Conservation (phyloP, 2,113 vertebrate genomes). For the Oncorhynchus mykiss region DNA sequence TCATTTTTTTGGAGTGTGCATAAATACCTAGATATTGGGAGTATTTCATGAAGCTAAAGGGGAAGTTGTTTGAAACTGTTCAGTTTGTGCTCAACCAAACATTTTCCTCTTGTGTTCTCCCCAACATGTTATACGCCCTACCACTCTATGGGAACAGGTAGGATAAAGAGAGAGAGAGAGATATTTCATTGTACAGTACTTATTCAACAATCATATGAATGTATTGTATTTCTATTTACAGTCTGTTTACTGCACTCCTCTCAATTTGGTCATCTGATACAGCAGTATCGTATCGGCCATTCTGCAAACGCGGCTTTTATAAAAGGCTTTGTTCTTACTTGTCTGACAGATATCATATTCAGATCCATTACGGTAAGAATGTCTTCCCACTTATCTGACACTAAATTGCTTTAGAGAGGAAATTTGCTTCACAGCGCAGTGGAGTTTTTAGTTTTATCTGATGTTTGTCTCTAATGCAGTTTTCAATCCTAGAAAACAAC, state of each 20-base stretch:
- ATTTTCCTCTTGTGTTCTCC: no score
- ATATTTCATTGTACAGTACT: constrained; percentile 16
- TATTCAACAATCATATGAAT: constrained; percentile 42
- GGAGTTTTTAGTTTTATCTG: constrained; percentile 71
- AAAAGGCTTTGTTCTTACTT: constrained; percentile 66
- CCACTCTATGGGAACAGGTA: background rate
- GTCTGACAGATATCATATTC: constrained; percentile 76
- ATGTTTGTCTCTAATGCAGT: constrained; percentile 73
- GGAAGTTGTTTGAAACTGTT: no score
- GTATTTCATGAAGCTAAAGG: no score
- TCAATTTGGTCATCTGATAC: constrained; percentile 63
- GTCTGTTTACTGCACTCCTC: constrained; percentile 48
- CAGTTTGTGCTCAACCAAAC: no score
- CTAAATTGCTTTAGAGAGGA: constrained; percentile 78
- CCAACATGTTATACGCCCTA: no score
- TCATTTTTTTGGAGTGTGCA: background rate
- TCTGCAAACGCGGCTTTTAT: constrained; percentile 55
- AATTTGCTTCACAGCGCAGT: constrained; percentile 68
- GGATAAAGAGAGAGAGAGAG: background rate
- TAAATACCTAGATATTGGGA: no score
- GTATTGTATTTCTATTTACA: constrained; percentile 36
- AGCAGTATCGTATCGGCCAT: constrained; percentile 44
- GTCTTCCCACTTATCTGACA: constrained; percentile 75
- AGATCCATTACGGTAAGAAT: constrained; percentile 75
- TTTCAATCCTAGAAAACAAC: constrained; percentile 62